Evolutionary conservation across 2,113 vertebrate species (phyloP), one percentile per base, ranked within the genome.

Genomic region (Nanorana parkeri): DNA sequence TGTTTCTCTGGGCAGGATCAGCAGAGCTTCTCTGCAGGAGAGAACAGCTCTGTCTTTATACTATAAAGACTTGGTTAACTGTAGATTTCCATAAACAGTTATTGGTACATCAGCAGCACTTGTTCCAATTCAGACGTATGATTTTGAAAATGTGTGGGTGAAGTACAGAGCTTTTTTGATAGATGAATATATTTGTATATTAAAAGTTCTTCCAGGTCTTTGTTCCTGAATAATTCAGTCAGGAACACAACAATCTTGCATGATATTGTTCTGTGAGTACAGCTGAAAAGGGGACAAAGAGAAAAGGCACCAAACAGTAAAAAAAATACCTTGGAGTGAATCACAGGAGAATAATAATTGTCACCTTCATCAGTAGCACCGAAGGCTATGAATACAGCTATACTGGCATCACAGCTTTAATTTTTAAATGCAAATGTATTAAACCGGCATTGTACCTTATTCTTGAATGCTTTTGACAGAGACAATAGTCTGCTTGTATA

Each of bases 11-110:
- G 52, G 52, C 69, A 56, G 52, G 21, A 73, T 73, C 54, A 32
- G 69, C 69, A 73, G 20, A 73, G 54, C 52, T 73, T 73, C 69
- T 56, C 69, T 58, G 69, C 52, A 4, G 69, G 69, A 63, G 32
- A 61, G 29, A 47, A 47, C 32, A 76, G 15, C 56, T 63, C 32
- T 17, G 4, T 41, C n/a, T 47, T 56, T 63, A 47, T 20, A 61
- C 28, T 17, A 47, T 63, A 61, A 76, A 76, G 56, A 41, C 55
- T 76, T 63, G 17, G 55, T 36, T 56, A 61, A 61, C 21, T 24
- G 55, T 76, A 60, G 55, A 76, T 61, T 61, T 60, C 29, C 19
- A 61, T 61, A 61, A 76, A 61, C 56, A 76, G 41, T n/a, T 23
- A 63, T 61, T 17, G 6, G 26, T 63, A 47, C 26, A 76, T 29